Evolutionary conservation across 2,888 invertebrate genomes (phyloP).

Genomic region (Syrphus vitripennis): DNA sequence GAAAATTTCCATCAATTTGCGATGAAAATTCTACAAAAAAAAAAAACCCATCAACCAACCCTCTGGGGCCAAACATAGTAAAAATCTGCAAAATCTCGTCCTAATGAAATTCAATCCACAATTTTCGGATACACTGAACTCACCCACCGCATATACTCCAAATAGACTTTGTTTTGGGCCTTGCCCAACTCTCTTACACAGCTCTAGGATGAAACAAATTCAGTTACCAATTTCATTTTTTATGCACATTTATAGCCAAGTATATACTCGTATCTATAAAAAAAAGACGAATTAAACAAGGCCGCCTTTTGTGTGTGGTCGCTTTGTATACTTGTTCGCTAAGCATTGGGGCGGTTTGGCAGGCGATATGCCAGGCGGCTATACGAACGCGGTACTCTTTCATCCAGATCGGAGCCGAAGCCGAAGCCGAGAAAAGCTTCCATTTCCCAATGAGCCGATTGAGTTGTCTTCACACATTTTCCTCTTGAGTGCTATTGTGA

Average conservation of each 20-base stretch:
- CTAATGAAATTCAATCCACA: conserved; percentile 64
- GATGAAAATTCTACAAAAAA: conserved; percentile 24
- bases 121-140: conserved; percentile 1
- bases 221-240: conserved; percentile 58
- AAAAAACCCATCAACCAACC: conserved; percentile 14
- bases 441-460: conserved; percentile 56
- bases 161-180: neutral
- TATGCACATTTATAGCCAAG: conserved; percentile 26
- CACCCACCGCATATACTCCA: neutral
- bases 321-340: neutral
- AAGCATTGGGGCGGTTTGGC: neutral
- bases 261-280: no score
- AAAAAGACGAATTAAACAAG: conserved; percentile 23
- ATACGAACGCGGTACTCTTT: conserved; percentile 23
- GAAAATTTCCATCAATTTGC: conserved; percentile 66
- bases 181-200: conserved; percentile 25
- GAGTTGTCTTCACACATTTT: conserved; percentile 57
- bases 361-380: neutral
- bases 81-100: conserved; percentile 61
- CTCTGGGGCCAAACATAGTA: conserved; percentile 6
- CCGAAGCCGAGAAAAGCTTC: conserved; percentile 30
- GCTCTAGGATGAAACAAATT: conserved; percentile 44
- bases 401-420: neutral
- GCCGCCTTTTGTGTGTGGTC: conserved; percentile 18
- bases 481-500: conserved; percentile 48